Base-by-base conservation (phyloP, 2,888 invertebrate genomes). In the Pachliopta kotzebuea region DNA sequence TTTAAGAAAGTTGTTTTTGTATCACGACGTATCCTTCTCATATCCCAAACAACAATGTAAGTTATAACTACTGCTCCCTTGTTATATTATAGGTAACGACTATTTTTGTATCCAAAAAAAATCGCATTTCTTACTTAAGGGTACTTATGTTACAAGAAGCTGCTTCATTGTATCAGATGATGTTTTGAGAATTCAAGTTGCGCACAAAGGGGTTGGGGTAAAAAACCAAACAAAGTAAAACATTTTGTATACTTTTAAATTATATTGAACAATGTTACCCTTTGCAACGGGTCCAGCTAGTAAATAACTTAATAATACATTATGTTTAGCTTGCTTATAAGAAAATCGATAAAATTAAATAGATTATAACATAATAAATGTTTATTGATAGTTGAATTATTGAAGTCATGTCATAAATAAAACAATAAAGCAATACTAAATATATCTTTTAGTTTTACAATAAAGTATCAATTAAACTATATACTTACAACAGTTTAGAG, bases 171-270 rank as follows among this genome's bases (percentile, higher is more conserved):
- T 63, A 54, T 63, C 53, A 53, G 57, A 53, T 0, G 42, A 54
- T 63, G 42, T 58, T 63, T 58, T 54, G 24, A 49, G 21, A 58
- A 53, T 63, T 54, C 53, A 42, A 58, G 53, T 58, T 63, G 57
- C 18, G 45, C 20, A 63, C 63, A 58, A 58, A 54, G 45, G 52
- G 54, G n/a, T 56, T 24, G 56, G 18, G 23, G 50, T 37, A 23
- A 62, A 58, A 53, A 63, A 29, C n/a, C 42, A 63, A 63, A 58
- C 58, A 63, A 63, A 49, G 23, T 55, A 59, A 26, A 64, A 50
- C 37, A 59, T 64, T 60, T 64, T 60, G 55, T 45, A 54, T 58
- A 54, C 54, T 45, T 45, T 60, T 50, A 23, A 59, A 49, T 21
- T 21, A 45, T 49, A 20, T 50, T 45, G 55, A 54, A 63, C 63